Base-by-base conservation (phyloP, 2,888 invertebrate genomes). In the Auanema freiburgensis region DNA sequence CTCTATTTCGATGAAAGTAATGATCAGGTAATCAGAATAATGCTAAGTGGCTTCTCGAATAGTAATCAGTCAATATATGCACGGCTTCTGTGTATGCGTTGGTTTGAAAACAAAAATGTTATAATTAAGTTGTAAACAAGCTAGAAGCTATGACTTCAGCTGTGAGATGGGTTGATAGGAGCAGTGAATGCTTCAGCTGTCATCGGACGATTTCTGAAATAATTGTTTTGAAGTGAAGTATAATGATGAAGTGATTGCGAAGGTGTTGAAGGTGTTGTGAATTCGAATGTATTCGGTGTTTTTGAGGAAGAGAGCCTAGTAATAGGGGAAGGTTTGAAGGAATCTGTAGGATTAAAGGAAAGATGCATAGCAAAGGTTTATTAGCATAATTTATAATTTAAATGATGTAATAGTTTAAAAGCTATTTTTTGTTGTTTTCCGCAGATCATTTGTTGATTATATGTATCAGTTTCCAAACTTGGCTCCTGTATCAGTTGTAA, bases 401-500 rank as follows among this genome's bases (percentile, higher is more conserved):
- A 46, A 21, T 21, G 6, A 46, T 16, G 21, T 5, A 21, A 16
- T 46, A 46, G 21, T 16, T 21, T 33, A 8, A 33, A 33, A 33
- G 33, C 33, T 33, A 33, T 33, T 33, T 33, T 33, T 5, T 33
- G 33, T 33, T 5, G 33, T 33, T 33, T 33, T 33, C 33, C 33
- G 33, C 33, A 24, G 59, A 21, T 14, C 14, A 33, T 33, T 33
- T 8, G 8, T 54, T 69, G 62, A 71, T 69, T 55, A 59, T 57
- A 62, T 53, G 46, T 65, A 63, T 14, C 43, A 43, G 67, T 67
- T 67, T 18, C 90, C 90, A 84, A 95, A 89, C 85, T 93, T 93
- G 72, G 91, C 90, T 79, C 95, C 95, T 85, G 90, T 87, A 88
- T 96, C 95, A 92, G 92, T 96, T 87, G 92, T 92, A 84, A 96